Percentiles rank a stretch among this genome's conserved stretches.
These are phyloP conservation scores for Drosophila aldrichi DNA, from an alignment of 2,888 invertebrate species.

Conservation along the genomic window DNA sequence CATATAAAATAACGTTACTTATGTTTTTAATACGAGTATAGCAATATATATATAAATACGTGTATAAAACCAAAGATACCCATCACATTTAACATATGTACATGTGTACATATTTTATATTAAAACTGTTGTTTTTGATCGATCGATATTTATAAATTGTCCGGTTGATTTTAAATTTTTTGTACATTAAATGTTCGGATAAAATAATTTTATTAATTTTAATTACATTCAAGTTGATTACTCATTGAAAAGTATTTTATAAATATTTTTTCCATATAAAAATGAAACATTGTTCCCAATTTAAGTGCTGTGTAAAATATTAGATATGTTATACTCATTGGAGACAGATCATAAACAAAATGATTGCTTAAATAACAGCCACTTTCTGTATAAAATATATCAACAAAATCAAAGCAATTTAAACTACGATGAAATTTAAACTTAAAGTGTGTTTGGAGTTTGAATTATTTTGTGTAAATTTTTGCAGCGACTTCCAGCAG, in stretches of 20 bases:
- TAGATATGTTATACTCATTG: slow-evolving; percentile 24
- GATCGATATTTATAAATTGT: neutral
- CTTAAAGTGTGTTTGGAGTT: slow-evolving; percentile 86
- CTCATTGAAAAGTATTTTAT: neutral
- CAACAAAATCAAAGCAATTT: slow-evolving; percentile 34
- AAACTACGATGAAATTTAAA: slow-evolving; percentile 55
- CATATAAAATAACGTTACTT: neutral
- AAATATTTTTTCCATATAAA: slow-evolving; percentile 13
- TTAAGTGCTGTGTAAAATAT: slow-evolving; percentile 78
- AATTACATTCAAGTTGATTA: neutral
- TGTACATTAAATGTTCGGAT: neutral
- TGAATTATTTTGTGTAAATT: slow-evolving; percentile 86
- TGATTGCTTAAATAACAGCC: slow-evolving; percentile 38
- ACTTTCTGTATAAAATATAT: slow-evolving; percentile 31
- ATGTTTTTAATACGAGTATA: neutral
- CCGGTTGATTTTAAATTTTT: too few relatives aligned
- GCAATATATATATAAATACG: neutral
- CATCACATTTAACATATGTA: neutral
- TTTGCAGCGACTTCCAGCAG: slow-evolving; percentile 97
- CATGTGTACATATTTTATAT: neutral
- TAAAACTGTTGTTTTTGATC: neutral
- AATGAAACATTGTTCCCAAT: slow-evolving; percentile 84
- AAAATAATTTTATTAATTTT: neutral
- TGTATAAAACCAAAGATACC: neutral
- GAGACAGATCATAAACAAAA: slow-evolving; percentile 17